A percentile compares a stretch with the other conserved stretches of the same genome.
phyloP scores from a whole-genome alignment of 2,797 vertebrate genomes.

The Microcaecilia unicolor region DNA sequence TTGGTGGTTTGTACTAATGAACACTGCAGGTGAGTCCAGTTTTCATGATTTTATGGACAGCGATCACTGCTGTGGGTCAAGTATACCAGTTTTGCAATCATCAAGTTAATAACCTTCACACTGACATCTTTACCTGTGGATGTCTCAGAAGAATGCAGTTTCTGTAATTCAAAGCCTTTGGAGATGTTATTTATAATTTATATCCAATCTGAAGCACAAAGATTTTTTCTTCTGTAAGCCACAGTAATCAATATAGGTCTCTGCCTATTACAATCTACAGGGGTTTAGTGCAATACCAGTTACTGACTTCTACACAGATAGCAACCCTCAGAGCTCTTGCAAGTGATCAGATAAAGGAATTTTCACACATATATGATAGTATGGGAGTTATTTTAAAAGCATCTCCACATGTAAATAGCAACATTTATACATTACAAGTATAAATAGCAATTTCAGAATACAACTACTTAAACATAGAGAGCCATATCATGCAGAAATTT shows the following conservation, averaged over 20 bases:
- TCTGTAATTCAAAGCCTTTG: constrained; percentile 45
- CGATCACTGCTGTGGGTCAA: constrained; percentile 62
- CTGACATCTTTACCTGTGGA: constrained; percentile 54
- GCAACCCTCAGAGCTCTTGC: constrained; percentile 11
- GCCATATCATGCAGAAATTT: too few relatives aligned
- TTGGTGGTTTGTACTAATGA: constrained; percentile 60
- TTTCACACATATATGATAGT: too few relatives aligned
- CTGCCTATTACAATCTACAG: constrained; percentile 47
- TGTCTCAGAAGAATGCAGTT: constrained; percentile 48
- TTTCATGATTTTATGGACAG: constrained; percentile 33
- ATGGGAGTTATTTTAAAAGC: too few relatives aligned
- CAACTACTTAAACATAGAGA: too few relatives aligned
- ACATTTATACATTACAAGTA: too few relatives aligned
- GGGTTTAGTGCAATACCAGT: too few relatives aligned
- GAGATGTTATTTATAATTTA: constrained; percentile 74
- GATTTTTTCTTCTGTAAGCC: constrained; percentile 38
- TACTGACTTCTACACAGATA: constrained; percentile 42
- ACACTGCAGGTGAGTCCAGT: constrained; percentile 30
- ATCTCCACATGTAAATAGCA: too few relatives aligned
- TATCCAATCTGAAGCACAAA: constrained; percentile 58
- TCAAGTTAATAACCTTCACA: constrained; percentile 63
- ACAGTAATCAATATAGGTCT: constrained; percentile 50
- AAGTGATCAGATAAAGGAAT: too few relatives aligned
- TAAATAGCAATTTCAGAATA: too few relatives aligned
- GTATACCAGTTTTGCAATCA: constrained; percentile 65